phyloP scores from a whole-genome alignment of 2,113 vertebrate species.

The Indicator indicator region DNA sequence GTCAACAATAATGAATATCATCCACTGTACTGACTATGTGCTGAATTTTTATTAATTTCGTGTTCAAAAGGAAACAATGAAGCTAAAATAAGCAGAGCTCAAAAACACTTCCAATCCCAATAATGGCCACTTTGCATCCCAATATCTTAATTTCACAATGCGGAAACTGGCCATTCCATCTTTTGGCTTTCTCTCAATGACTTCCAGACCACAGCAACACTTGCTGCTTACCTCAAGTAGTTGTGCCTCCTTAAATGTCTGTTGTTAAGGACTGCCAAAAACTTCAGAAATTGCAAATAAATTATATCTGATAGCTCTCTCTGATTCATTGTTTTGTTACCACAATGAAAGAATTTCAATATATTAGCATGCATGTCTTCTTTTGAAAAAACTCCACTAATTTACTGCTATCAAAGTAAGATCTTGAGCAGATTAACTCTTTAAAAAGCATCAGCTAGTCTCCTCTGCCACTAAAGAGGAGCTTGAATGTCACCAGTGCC shows the following conservation, averaged over 20 bases:
- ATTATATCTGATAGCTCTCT: background rate
- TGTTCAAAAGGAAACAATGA: background rate
- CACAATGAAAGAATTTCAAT: constrained; percentile 30
- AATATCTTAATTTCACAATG: background rate
- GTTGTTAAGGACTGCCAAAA: constrained; percentile 25
- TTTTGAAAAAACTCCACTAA: constrained; percentile 17
- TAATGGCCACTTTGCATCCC: background rate
- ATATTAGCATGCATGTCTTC: constrained; percentile 1
- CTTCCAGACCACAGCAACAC: background rate
- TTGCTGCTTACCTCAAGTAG: background rate
- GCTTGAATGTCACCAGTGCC: background rate
- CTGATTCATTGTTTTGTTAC: constrained; percentile 2
- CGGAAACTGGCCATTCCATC: background rate
- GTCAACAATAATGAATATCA: background rate
- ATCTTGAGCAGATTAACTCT: constrained; percentile 14
- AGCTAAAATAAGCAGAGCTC: background rate
- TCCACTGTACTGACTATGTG: background rate
- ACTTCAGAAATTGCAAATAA: constrained; percentile 31
- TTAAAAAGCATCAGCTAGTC: background rate
- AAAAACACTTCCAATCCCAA: background rate
- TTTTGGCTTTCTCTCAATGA: background rate
- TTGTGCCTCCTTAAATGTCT: background rate
- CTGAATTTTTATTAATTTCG: background rate
- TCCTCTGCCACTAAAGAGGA: background rate
- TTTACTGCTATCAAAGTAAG: background rate